phyloP scores from a whole-genome alignment of 2,888 invertebrate genomes.

The Dicyrtomina minuta region DNA sequence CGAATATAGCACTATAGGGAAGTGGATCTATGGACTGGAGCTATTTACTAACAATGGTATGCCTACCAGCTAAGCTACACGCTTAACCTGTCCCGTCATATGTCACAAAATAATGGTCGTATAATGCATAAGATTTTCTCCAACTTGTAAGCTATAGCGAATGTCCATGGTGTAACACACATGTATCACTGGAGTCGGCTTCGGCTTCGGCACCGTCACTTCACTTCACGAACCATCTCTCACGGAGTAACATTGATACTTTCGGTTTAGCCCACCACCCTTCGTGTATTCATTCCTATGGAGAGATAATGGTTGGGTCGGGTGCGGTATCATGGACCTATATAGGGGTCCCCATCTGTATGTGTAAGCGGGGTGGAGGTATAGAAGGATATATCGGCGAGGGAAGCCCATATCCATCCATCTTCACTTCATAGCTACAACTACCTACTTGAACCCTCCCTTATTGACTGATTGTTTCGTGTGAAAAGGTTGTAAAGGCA shows the following conservation, averaged over 20 bases:
- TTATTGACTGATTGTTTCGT: constrained; percentile 26
- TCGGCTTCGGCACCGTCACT: too few relatives aligned
- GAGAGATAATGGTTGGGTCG: neutral
- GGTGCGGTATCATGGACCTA: neutral
- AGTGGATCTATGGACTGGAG: too few relatives aligned
- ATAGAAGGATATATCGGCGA: neutral
- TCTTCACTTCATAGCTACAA: too few relatives aligned
- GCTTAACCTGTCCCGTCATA: too few relatives aligned
- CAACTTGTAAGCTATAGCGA: too few relatives aligned
- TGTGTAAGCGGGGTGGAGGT: neutral
- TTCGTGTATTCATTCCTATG: neutral
- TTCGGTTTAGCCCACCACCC: constrained; percentile 5
- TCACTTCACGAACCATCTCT: constrained; percentile 16
- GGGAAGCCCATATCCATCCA: neutral
- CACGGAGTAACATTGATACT: constrained; percentile 25
- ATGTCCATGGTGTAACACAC: too few relatives aligned
- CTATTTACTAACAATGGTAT: too few relatives aligned
- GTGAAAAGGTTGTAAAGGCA: constrained; percentile 24
- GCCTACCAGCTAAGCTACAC: too few relatives aligned
- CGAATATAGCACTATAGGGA: too few relatives aligned
- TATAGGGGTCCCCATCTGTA: neutral
- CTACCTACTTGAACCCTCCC: constrained; percentile 14
- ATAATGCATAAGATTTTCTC: too few relatives aligned
- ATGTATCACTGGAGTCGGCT: too few relatives aligned
- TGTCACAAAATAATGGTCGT: too few relatives aligned